A percentile compares a stretch with the other conserved stretches of the same genome.
Evolutionary conservation across 2,888 invertebrate species (phyloP).

Genomic region (Hyppa rectilinea): DNA sequence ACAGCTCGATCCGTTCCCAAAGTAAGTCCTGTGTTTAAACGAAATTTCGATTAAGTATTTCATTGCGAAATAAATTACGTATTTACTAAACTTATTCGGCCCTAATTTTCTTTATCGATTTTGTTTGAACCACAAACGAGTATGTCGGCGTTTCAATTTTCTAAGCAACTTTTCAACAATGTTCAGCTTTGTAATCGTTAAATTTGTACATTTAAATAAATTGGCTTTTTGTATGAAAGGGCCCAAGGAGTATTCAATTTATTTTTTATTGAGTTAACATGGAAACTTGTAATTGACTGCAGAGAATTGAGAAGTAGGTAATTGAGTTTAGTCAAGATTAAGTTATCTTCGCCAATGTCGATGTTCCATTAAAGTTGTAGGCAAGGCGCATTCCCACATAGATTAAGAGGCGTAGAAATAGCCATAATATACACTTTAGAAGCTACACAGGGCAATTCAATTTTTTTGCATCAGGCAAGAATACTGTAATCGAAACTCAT

Average conservation of each 20-base stretch:
- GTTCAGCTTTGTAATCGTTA: conserved; percentile 60
- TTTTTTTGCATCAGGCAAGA: not conserved
- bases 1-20: not conserved
- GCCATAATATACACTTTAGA: not conserved
- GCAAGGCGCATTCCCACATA: not conserved
- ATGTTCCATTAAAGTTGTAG: not conserved
- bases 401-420: not conserved
- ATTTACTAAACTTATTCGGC: conserved; percentile 26
- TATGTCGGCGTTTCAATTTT: conserved; percentile 53
- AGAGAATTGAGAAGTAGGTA: conserved; percentile 33
- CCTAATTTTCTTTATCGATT: conserved; percentile 54
- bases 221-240: conserved; percentile 58
- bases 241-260: conserved; percentile 54
- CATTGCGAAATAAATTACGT: conserved; percentile 36
- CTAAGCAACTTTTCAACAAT: conserved; percentile 57
- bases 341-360: conserved; percentile 4
- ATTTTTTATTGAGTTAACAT: conserved; percentile 59
- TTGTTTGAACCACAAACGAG: conserved; percentile 45
- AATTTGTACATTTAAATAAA: conserved; percentile 64
- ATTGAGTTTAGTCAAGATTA: conserved; percentile 25
- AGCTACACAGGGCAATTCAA: not conserved
- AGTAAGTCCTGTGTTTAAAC: conserved; percentile 8
- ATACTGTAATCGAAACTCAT: not conserved
- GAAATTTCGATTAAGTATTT: conserved; percentile 20
- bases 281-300: conserved; percentile 50